A percentile compares a stretch with the other conserved stretches of the same genome.
phyloP scores from a whole-genome alignment of 2,888 invertebrate genomes.

The Caenorhabditis sinica region DNA sequence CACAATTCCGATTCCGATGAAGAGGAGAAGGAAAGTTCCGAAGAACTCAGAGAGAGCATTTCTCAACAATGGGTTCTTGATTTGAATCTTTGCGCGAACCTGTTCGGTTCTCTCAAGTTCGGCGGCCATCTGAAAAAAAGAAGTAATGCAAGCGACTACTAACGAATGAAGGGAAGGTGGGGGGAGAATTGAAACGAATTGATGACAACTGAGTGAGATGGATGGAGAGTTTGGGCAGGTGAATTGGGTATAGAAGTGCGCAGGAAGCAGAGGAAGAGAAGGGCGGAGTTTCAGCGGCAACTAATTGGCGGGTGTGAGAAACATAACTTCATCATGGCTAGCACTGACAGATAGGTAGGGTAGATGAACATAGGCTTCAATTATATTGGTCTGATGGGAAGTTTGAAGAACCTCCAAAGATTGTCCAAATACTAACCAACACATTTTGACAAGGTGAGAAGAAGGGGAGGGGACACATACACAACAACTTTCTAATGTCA shows the following conservation, averaged over 20 bases:
- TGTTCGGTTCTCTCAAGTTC: conserved; percentile 68
- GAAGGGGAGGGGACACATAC: conserved; percentile 6
- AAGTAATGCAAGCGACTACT: neutral
- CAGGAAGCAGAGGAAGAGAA: conserved; percentile 22
- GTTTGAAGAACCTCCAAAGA: conserved; percentile 50
- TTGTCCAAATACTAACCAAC: conserved; percentile 17
- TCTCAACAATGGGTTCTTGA: conserved; percentile 72
- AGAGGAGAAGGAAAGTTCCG: conserved; percentile 78
- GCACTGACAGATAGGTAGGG: conserved; percentile 18
- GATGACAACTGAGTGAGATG: conserved; percentile 56
- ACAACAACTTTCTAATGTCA: conserved; percentile 35
- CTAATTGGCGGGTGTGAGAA: conserved; percentile 61
- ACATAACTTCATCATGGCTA: conserved; percentile 35
- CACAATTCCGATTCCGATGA: conserved; percentile 79
- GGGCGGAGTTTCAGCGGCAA: conserved; percentile 38
- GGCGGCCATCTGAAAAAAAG: conserved; percentile 59
- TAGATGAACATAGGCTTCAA: conserved; percentile 18
- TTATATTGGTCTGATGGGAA: conserved; percentile 11
- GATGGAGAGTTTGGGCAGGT: conserved; percentile 37
- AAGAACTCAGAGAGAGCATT: conserved; percentile 80
- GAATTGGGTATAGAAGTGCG: conserved; percentile 32
- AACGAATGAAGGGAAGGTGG: neutral
- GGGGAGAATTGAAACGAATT: conserved; percentile 32
- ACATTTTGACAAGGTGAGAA: conserved; percentile 22
- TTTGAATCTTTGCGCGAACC: conserved; percentile 72